Base-by-base conservation (phyloP, 2,113 vertebrate genomes). In the Phrynosoma platyrhinos region DNA sequence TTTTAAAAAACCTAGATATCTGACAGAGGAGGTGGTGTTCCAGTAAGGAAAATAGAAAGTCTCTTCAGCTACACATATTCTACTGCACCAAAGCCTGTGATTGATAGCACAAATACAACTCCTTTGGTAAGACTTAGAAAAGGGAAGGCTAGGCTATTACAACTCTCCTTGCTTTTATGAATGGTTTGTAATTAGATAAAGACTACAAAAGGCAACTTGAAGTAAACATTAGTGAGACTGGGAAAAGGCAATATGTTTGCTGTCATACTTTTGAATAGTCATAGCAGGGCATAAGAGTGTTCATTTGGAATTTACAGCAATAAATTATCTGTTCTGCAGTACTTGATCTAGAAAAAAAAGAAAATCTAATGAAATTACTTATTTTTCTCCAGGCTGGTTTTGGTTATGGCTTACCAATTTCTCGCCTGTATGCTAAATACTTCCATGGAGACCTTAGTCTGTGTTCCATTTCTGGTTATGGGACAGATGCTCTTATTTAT, bases 61-160 rank as follows among this genome's bases (percentile, higher is more conserved):
- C 97, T 99, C 5, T 99, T 99, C 20, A 99, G 98, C 95, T 99
- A 99, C 93, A 99, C 97, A 91, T 99, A 99, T 94, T 98, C 99
- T 89, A 99, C 99, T 0, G 99, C 99, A 21, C 99, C 99, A 1
- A 98, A 96, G 9, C 99, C 99, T 0, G 96, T 97, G 52, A 87
- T 94, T 86, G 98, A 98, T 90, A 98, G 97, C 82, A 95, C 93
- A 25, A 97, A 98, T 58, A 98, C 98, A 7, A 97, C 99, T 10
- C 98, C 99, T 42, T 95, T 99, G 97, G 99, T 99, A 96, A 98
- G 97, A 91, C 9, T 58, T 12, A 5, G 68, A n/a, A 80, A 80
- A 16, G 71, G 25, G 6, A 62, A 32, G 62, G 9, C 6, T 30
- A 58, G 14, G 23, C 5, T 12, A n/a, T 27, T 40, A 25, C 21